A percentile compares a stretch with the other conserved stretches of the same genome.
Conservation (phyloP, 2,797 vertebrate genomes). For the Danio tinwini region DNA sequence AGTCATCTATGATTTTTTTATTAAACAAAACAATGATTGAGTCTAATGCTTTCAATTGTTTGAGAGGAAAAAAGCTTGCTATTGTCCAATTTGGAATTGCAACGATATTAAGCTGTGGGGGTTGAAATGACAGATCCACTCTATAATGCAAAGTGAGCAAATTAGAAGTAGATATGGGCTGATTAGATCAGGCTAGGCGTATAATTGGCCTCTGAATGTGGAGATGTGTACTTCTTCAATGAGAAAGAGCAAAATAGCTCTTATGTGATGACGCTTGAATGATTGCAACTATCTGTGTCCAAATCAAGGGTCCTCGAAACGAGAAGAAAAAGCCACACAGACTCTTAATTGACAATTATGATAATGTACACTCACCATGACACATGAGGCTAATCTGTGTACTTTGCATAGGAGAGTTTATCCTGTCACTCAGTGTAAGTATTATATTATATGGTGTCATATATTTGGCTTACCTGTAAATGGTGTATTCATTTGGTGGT, state of each 20-base stretch:
- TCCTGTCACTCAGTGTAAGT: neutral
- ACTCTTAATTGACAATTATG: constrained; percentile 4
- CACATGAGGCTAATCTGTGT: constrained; percentile 15
- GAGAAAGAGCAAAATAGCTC: neutral
- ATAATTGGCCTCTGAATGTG: constrained; percentile 18
- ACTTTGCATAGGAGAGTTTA: neutral
- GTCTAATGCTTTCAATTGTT: neutral
- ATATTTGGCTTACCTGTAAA: constrained; percentile 84
- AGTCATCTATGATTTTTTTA: too few species aligned
- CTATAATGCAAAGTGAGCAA: neutral
- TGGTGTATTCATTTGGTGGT: constrained; percentile 90
- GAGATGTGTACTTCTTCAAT: constrained; percentile 2
- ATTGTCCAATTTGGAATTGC: constrained; percentile 3
- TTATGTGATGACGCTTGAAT: constrained; percentile 8
- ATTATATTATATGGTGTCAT: too few species aligned
- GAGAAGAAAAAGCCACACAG: neutral
- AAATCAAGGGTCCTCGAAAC: neutral
- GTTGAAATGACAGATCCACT: constrained; percentile 7
- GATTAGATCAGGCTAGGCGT: neutral
- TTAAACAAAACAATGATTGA: neutral
- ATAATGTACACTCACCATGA: neutral
- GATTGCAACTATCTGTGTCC: neutral
- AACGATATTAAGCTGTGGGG: neutral
- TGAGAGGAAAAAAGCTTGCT: neutral
- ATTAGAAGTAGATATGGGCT: constrained; percentile 12